Conservation (phyloP, 2,113 vertebrate genomes). For the Cyrtonyx montezumae region DNA sequence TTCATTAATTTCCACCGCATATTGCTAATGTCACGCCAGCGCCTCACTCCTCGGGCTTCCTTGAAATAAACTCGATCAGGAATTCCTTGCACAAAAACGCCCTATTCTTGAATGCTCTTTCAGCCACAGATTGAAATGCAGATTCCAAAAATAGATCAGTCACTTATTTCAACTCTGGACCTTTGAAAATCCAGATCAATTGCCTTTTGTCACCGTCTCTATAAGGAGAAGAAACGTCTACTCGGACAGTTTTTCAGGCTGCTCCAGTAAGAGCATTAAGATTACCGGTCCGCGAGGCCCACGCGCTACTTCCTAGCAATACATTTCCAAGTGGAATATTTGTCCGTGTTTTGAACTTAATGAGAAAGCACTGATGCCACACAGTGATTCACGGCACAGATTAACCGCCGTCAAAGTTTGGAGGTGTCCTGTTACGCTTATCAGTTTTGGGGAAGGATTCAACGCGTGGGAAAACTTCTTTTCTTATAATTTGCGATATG, state of each 20-base stretch:
- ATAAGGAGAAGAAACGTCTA: conserved; percentile 1
- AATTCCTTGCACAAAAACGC: conserved; percentile 7
- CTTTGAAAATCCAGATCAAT: conserved; percentile 73
- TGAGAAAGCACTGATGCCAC: background rate
- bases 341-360: background rate
- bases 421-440: background rate
- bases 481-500: background rate
- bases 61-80: background rate
- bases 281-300: accelerated
- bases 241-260: background rate
- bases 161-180: conserved; percentile 60
- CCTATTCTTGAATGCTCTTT: conserved; percentile 49
- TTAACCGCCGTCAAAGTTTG: background rate
- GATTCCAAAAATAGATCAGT: conserved; percentile 62
- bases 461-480: background rate
- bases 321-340: background rate
- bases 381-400: background rate
- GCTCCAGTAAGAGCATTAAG: background rate
- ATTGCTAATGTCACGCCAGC: background rate
- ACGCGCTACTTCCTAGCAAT: accelerated
- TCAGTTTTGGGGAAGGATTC: background rate
- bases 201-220: conserved; percentile 66
- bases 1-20: background rate
- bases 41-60: background rate
- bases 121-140: conserved; percentile 65